Conservation (phyloP, 2,113 vertebrate genomes). For the Scartelaos histophorus region DNA sequence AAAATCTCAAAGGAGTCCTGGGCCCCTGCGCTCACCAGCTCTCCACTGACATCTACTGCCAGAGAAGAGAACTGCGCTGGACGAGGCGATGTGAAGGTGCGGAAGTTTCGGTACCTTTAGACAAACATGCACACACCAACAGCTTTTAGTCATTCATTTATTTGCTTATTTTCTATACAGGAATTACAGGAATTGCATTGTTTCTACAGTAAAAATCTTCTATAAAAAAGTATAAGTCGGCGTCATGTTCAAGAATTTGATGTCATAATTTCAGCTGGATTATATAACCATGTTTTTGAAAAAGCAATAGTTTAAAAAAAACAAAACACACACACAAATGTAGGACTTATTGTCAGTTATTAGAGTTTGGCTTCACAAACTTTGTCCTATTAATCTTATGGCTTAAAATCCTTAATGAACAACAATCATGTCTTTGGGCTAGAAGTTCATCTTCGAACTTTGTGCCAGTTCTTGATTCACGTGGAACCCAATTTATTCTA, state of each 20-base stretch:
- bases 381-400: too few species aligned
- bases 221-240: not conserved
- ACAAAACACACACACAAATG: too few species aligned
- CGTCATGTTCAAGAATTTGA: too few species aligned
- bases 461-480: too few species aligned
- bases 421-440: too few species aligned
- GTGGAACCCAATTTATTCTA: not conserved
- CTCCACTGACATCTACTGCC: slow-evolving; percentile 88
- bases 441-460: too few species aligned
- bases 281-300: too few species aligned
- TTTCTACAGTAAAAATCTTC: not conserved
- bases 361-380: too few species aligned
- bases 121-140: not conserved
- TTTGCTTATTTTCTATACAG: not conserved
- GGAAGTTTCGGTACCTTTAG: slow-evolving; percentile 91
- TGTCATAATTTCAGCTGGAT: too few species aligned
- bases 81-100: slow-evolving; percentile 91
- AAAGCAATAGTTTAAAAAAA: too few species aligned
- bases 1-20: slow-evolving; percentile 96
- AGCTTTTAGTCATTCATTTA: not conserved
- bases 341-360: too few species aligned
- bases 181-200: not conserved
- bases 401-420: too few species aligned
- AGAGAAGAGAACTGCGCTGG: slow-evolving; percentile 92
- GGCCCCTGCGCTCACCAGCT: slow-evolving; percentile 91